These are phyloP conservation scores for Ovis aries DNA, from an alignment of 2,113 vertebrate species.

Conservation along the genomic window DNA sequence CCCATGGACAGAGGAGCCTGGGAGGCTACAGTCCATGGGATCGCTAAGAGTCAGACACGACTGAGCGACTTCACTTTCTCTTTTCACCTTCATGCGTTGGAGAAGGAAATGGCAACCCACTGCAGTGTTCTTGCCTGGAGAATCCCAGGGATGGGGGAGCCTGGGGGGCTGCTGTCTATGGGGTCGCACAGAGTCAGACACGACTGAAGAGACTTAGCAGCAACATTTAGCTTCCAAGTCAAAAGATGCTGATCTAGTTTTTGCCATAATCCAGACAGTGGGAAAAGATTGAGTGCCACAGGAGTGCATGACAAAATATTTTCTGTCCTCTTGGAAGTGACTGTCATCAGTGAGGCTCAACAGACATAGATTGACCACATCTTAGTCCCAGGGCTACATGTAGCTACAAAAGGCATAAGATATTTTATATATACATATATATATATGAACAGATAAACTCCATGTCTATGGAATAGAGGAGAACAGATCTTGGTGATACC, in stretches of 20 bases:
- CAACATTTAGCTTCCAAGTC: not conserved
- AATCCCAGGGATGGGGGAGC: no score
- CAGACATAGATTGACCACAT: not conserved
- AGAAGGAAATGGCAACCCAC: no score
- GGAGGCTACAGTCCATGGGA: no score
- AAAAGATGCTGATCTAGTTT: not conserved
- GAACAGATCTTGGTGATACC: not conserved
- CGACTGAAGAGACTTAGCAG: no score
- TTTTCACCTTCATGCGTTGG: no score
- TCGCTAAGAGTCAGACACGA: no score
- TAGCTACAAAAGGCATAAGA: not conserved
- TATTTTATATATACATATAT: not conserved
- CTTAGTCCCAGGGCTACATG: not conserved
- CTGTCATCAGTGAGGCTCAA: not conserved
- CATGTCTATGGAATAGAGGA: not conserved
- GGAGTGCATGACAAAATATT: not conserved
- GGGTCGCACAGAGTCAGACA: no score
- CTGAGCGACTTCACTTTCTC: no score
- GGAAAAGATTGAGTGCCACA: not conserved
- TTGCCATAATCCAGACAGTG: not conserved
- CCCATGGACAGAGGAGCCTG: no score
- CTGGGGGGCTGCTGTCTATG: no score
- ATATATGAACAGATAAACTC: not conserved
- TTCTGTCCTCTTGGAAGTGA: not conserved
- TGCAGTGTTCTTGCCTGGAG: no score